Conservation (phyloP, 2,797 vertebrate genomes). For the Tenualosa thibaudeaui region DNA sequence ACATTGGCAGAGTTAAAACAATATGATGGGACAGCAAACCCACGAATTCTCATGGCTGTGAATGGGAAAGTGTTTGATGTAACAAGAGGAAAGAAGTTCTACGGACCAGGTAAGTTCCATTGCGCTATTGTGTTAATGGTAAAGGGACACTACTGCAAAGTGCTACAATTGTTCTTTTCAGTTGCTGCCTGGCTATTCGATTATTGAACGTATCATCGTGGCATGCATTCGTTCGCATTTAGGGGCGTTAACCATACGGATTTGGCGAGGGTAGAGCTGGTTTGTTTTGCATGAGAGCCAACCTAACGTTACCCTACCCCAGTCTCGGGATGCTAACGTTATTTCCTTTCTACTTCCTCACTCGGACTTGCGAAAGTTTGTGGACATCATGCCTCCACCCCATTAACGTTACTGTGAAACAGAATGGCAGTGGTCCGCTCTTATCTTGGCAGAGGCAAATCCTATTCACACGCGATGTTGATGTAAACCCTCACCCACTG, state of each 20-base stretch:
- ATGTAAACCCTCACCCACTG: constrained; percentile 17
- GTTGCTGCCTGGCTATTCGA: background rate
- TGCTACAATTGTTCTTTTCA: background rate
- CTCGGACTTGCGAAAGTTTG: background rate
- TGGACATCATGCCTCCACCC: background rate
- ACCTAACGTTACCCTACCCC: background rate
- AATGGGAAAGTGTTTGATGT: constrained; percentile 96
- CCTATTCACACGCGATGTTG: constrained; percentile 4
- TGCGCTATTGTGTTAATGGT: background rate
- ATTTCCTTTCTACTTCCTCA: background rate
- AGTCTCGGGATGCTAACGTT: background rate
- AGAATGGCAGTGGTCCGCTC: background rate
- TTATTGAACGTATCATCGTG: background rate
- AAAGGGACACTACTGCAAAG: background rate
- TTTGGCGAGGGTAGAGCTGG: background rate
- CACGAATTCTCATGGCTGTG: constrained; percentile 91
- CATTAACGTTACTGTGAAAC: background rate
- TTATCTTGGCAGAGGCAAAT: background rate
- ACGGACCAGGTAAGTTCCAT: constrained; percentile 82
- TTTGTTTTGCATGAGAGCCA: background rate
- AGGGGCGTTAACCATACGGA: background rate
- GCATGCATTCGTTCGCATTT: background rate
- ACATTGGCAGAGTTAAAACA: constrained; percentile 80
- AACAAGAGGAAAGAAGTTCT: constrained; percentile 89
- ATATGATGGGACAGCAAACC: constrained; percentile 81